Conservation (phyloP, 2,797 vertebrate species). For the Lutjanus argentimaculatus region DNA sequence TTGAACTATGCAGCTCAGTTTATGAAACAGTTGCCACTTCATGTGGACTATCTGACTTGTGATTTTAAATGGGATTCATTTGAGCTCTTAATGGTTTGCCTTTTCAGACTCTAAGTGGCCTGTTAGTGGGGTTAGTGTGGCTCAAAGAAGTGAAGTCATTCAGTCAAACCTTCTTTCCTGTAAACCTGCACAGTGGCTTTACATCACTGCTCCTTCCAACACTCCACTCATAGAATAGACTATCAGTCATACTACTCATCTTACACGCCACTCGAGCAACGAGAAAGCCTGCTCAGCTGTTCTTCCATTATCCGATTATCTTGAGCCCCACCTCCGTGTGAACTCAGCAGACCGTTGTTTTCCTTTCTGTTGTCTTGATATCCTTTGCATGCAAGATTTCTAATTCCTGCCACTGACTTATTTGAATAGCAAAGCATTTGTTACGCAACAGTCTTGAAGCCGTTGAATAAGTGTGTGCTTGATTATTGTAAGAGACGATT, state of each 20-base stretch:
- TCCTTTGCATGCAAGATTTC: constrained; percentile 21
- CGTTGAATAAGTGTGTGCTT: constrained; percentile 19
- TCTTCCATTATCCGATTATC: constrained; percentile 77
- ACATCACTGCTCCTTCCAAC: constrained; percentile 15
- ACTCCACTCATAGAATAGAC: constrained; percentile 52
- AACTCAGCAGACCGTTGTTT: constrained; percentile 39
- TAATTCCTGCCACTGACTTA: constrained; percentile 36
- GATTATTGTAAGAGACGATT: constrained; percentile 27
- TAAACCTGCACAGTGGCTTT: constrained; percentile 19
- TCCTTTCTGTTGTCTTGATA: constrained; percentile 27
- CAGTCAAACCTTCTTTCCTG: constrained; percentile 4
- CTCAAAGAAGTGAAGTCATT: constrained; percentile 18
- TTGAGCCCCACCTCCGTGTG: constrained; percentile 52
- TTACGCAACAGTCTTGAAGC: constrained; percentile 37
- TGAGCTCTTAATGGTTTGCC: neutral
- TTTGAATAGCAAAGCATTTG: neutral
- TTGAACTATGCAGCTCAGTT: neutral
- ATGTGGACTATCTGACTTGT: constrained; percentile 7
- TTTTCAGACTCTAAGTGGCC: neutral
- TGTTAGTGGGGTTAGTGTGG: neutral
- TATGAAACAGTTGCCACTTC: neutral
- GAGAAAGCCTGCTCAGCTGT: constrained; percentile 68
- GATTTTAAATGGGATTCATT: constrained; percentile 18
- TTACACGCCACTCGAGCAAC: constrained; percentile 65
- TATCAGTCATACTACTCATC: constrained; percentile 70